Base-by-base conservation (phyloP, 2,797 vertebrate species). In the Sciaenops ocellatus region DNA sequence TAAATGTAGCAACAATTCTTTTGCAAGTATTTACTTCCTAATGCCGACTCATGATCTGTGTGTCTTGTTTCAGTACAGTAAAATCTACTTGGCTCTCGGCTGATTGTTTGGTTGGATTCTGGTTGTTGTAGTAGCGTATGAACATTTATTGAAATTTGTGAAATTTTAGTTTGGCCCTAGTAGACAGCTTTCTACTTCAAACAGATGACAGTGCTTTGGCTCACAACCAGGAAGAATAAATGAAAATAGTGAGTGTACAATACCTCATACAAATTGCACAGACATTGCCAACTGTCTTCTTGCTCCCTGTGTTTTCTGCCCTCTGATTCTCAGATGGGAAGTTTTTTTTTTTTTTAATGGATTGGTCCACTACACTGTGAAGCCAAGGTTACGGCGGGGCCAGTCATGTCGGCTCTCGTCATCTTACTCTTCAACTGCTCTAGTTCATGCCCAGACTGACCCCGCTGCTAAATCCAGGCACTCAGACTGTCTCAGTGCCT, bases 401-500 rank as follows among this genome's bases (percentile, higher is more conserved):
- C 68, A 38, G 80, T 59, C 69, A 1, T 77, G 89, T 82, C 82
- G 0, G 34, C 83, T 78, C 80, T 86, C 60, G 41, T 87, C 82
- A 69, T 83, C 71, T 51, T 50, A 17, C 70, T 84, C 83, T 67
- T 71, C 70, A 65, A 1, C 75, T 12, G 56, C 87, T 80, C 68
- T 34, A 30, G 81, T 84, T 85, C 62, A 60, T 26, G 78, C 59
- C 65, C 80, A 26, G 73, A 18, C 79, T 48, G 67, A 81, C 79
- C 82, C 66, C 42, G 3, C 59, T 26, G 75, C 85, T 76, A 8
- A 77, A 24, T 52, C 16, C 82, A 71, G 68, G 69, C 84, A 72
- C 89, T 86, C 84, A 74, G 84, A 84, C 87, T 15, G 74, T 87
- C 84, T 86, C 85, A 59, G 68, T 78, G 76, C 48, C 74, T 24